Base-by-base conservation (phyloP, 2,888 invertebrate species). In the Terebella lapidaria region DNA sequence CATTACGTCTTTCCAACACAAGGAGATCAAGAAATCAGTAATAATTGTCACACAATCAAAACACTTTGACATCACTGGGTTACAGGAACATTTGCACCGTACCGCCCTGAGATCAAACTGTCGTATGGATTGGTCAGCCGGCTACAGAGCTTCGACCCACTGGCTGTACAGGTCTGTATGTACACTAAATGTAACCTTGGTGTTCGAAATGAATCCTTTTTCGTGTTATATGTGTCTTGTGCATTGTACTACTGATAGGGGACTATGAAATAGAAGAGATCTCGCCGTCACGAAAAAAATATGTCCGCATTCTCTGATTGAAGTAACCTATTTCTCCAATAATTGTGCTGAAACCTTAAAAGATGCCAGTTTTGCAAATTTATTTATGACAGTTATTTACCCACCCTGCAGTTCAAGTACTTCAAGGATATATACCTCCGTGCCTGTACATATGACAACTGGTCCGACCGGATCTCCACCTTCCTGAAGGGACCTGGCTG, bases 401-500 rank as follows among this genome's bases (percentile, higher is more conserved):
- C n/a, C n/a, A n/a, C n/a, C n/a, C n/a, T 35, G n/a, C 42, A 35
- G 42, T 35, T 35, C 42, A 35, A 10, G n/a, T 35, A 35, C 42
- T 15, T 35, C 10, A 35, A 35, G 42, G 10, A 10, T 10, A 35
- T 35, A 15, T 10, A 10, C 42, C 10, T 35, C 10, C 42, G 42
- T 35, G 42, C 42, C 42, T 10, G 10, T n/a, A 35, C 10, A 15
- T 52, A 55, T 42, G 45, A 5, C 26, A 27, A 55, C 3, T 25
- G 30, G 25, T 26, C 26, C 5, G 52, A 65, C 35, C 51, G 45
- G 26, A 18, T 65, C 25, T 56, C 55, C 10, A 27, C 58, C 45
- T 49, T 63, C 30, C 87, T 0, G 81, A 85, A 57, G 88, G 86
- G 74, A 85, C 87, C 74, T 81, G 84, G 49, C 70, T 92, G 91